Percentiles rank a stretch among this genome's conserved stretches.
phyloP scores from a whole-genome alignment of 2,113 vertebrate genomes.

The Strigops habroptila region DNA sequence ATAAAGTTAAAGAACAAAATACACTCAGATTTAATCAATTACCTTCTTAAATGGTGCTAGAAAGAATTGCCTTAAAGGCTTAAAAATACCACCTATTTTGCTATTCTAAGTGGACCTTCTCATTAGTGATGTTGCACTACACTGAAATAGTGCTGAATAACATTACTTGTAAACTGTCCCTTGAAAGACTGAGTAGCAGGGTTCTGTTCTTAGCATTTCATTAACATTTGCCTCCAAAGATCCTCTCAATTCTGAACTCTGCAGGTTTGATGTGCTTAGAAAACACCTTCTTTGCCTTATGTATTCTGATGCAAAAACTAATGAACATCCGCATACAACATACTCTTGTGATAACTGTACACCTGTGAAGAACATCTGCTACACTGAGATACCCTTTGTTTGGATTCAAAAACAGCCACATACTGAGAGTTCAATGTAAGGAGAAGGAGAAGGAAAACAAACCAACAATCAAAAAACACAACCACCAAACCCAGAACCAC shows the following conservation, averaged over 20 bases:
- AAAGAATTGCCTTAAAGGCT: background rate
- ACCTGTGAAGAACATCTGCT: background rate
- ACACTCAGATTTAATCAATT: background rate
- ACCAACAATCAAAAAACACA: background rate
- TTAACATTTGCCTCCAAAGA: background rate
- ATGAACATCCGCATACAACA: background rate
- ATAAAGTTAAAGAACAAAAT: background rate
- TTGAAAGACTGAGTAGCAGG: background rate
- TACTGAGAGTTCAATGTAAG: background rate
- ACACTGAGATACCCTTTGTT: background rate
- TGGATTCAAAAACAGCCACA: background rate
- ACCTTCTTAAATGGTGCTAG: background rate
- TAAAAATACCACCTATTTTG: background rate
- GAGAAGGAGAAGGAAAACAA: background rate
- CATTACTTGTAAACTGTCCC: background rate
- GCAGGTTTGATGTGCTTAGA: background rate
- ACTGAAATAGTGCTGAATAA: background rate
- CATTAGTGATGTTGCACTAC: background rate
- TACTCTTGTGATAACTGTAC: background rate
- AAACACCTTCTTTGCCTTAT: background rate
- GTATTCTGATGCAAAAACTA: background rate
- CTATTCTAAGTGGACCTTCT: background rate
- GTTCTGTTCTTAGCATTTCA: background rate
- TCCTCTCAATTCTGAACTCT: background rate
- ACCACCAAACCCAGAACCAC: background rate